phyloP scores from a whole-genome alignment of 2,113 vertebrate genomes.

The Oreochromis niloticus region DNA sequence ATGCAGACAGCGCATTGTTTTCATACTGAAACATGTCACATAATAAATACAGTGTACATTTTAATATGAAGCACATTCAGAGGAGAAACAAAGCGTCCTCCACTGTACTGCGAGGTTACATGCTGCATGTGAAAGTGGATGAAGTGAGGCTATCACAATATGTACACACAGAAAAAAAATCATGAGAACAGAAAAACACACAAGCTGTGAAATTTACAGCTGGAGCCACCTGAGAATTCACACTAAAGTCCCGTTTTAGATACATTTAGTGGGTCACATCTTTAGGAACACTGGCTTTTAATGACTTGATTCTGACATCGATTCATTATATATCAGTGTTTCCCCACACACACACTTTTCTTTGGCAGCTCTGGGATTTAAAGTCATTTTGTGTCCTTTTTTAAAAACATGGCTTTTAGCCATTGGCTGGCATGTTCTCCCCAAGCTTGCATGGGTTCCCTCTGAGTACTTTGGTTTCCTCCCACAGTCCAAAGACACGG shows the following conservation, averaged over 20 bases:
- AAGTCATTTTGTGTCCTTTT: neutral
- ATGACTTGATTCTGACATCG: neutral
- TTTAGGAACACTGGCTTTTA: neutral
- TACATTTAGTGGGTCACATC: neutral
- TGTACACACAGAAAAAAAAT: neutral
- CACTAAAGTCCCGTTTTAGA: fast-evolving
- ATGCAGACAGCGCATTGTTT: conserved; percentile 43
- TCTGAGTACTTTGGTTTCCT: neutral
- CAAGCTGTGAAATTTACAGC: conserved; percentile 9
- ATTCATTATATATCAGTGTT: neutral
- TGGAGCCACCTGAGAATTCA: neutral
- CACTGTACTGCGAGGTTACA: neutral
- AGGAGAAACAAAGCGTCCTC: neutral
- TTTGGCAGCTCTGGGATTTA: neutral
- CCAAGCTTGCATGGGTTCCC: neutral
- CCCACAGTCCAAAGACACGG: neutral
- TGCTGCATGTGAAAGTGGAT: neutral
- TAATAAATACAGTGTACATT: neutral
- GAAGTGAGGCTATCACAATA: neutral
- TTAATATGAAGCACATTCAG: neutral
- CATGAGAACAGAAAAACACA: neutral
- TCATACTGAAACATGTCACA: neutral
- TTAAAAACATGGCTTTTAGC: neutral
- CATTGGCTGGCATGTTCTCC: neutral
- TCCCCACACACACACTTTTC: neutral